Evolutionary conservation across 2,113 vertebrate species (phyloP).

Genomic region (Engraulis encrasicolus): DNA sequence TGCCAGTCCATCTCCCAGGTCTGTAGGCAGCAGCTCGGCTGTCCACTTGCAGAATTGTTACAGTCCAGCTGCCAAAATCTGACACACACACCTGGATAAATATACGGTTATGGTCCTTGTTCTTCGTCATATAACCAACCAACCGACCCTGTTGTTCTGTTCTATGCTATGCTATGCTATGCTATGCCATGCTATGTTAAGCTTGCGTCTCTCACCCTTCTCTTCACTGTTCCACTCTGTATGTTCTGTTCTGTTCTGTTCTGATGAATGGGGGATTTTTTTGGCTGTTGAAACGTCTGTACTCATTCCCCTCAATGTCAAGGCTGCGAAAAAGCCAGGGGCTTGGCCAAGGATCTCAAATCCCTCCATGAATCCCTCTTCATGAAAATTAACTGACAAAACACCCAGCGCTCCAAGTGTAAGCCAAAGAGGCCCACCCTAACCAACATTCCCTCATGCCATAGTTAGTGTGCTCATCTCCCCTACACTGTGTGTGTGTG

Average conservation of each 20-base stretch:
- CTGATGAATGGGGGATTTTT: constrained; percentile 49
- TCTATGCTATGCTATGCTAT: constrained; percentile 37
- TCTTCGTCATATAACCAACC: not conserved
- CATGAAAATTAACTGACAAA: constrained; percentile 57
- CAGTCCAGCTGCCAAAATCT: constrained; percentile 68
- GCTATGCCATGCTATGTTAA: too few species aligned
- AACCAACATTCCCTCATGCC: constrained; percentile 31
- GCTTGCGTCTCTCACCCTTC: too few species aligned
- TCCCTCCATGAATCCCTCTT: constrained; percentile 57
- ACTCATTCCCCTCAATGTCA: constrained; percentile 64
- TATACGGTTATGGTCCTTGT: constrained; percentile 47
- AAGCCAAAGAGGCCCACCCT: constrained; percentile 54
- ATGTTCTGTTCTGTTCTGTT: constrained; percentile 13
- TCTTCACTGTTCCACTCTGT: constrained; percentile 25
- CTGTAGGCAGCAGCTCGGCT: constrained; percentile 54
- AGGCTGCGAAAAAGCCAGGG: constrained; percentile 32
- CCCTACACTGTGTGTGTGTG: not conserved
- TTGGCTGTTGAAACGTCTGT: constrained; percentile 56
- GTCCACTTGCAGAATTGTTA: constrained; percentile 69
- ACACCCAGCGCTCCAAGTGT: constrained; percentile 47
- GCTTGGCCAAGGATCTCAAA: constrained; percentile 38
- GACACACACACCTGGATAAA: constrained; percentile 78
- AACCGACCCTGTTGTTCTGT: constrained; percentile 28
- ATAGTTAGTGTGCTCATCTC: not conserved
- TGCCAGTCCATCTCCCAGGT: constrained; percentile 55